phyloP scores from a whole-genome alignment of 1,140 invertebrate species.

The Lepidurus apus region DNA sequence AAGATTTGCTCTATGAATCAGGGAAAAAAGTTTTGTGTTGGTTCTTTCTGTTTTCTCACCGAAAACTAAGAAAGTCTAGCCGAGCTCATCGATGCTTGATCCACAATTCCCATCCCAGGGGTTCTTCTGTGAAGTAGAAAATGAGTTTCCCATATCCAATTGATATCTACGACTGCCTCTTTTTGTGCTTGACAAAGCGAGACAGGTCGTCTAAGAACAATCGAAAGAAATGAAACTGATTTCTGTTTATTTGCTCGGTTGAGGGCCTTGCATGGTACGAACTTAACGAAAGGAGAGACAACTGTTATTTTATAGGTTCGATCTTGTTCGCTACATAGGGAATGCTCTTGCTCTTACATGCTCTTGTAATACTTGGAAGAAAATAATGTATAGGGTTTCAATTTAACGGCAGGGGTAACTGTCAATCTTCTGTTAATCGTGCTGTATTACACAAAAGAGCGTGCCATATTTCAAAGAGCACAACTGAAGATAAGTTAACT shows the following conservation, averaged over 20 bases:
- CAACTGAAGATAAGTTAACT: no score
- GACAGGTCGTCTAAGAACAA: neutral
- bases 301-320: neutral
- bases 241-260: conserved; percentile 3
- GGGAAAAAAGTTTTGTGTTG: neutral
- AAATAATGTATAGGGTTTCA: no score
- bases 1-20: neutral
- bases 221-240: neutral
- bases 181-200: neutral
- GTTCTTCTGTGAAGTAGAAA: neutral
- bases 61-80: neutral
- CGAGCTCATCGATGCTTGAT: neutral
- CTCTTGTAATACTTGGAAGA: no score
- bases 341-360: no score
- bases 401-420: no score
- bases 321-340: no score
- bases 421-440: no score
- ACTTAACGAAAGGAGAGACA: neutral
- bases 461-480: no score
- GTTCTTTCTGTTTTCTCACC: neutral
- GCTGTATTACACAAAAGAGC: no score
- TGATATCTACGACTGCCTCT: neutral
- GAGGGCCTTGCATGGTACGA: neutral
- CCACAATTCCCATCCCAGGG: neutral
- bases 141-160: neutral